Percentiles rank a stretch among this genome's conserved stretches.
Evolutionary conservation across 2,113 vertebrate genomes (phyloP).

Genomic region (Psilopsiagon aymara): DNA sequence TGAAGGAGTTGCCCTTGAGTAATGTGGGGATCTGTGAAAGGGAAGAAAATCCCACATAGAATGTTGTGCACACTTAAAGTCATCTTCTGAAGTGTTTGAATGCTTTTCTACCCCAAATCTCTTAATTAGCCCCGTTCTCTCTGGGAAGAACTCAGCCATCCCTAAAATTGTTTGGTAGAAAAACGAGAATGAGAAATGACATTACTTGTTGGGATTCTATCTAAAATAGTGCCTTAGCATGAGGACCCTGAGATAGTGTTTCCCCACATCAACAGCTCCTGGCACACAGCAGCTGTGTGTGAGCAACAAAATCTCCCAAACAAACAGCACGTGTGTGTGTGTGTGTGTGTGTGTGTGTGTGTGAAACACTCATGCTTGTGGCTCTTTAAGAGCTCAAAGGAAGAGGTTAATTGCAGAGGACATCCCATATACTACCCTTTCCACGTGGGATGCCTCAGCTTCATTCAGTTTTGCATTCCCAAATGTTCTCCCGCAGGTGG

Average conservation of each 20-base stretch:
- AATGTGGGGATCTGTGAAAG: accelerated
- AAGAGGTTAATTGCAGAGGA: background rate
- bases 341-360: background rate
- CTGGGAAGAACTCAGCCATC: background rate
- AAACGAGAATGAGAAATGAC: background rate
- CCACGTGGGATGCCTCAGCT: background rate
- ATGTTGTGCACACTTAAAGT: accelerated
- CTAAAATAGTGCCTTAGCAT: background rate
- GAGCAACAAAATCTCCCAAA: background rate
- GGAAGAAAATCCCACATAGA: background rate
- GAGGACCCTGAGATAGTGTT: background rate
- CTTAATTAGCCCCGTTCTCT: background rate
- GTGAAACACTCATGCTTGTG: background rate
- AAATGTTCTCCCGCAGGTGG: background rate
- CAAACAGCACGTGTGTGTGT: background rate
- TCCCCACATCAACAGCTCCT: constrained; percentile 4
- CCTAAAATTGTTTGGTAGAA: constrained; percentile 26
- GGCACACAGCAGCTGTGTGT: constrained; percentile 7
- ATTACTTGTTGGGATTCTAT: background rate
- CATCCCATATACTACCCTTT: background rate
- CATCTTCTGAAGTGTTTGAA: background rate
- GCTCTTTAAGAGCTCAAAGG: background rate
- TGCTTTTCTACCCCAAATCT: background rate
- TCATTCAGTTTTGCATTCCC: background rate
- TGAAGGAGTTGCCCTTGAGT: background rate